These are phyloP conservation scores for Equus quagga DNA, from an alignment of 2,113 vertebrate genomes.

Conservation along the genomic window DNA sequence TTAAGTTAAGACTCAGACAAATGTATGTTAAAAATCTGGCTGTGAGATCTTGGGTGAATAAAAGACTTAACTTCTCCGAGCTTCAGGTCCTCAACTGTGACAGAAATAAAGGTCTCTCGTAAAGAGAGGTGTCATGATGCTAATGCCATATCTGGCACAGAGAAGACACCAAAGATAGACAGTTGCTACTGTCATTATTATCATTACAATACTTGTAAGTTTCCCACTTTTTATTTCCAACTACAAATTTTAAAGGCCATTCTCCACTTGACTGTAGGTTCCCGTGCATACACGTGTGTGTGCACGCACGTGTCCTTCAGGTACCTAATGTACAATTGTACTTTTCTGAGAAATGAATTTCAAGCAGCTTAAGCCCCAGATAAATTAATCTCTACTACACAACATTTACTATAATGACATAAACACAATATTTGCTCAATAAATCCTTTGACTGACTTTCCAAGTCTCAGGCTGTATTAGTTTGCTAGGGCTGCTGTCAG, in stretches of 20 bases:
- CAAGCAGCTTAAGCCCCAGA: background rate
- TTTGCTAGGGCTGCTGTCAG: background rate
- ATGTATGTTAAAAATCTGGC: background rate
- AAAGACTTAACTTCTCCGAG: slow-evolving; percentile 24
- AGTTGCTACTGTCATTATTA: background rate
- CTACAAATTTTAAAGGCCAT: background rate
- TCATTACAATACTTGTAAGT: background rate
- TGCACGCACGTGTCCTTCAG: background rate
- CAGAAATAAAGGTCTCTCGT: background rate
- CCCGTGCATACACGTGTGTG: background rate
- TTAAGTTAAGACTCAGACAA: background rate
- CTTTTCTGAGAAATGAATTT: background rate
- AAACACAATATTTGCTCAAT: background rate
- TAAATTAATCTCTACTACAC: background rate
- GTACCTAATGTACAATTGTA: background rate
- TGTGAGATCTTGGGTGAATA: background rate
- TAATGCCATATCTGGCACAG: background rate
- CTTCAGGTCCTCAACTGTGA: background rate
- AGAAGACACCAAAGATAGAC: background rate
- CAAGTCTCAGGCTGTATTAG: background rate
- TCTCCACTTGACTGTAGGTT: background rate
- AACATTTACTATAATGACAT: background rate
- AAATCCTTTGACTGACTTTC: background rate
- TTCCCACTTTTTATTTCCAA: background rate
- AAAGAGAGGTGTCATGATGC: background rate